Base-by-base conservation (phyloP, 2,113 vertebrate species). In the Okapia johnstoni region DNA sequence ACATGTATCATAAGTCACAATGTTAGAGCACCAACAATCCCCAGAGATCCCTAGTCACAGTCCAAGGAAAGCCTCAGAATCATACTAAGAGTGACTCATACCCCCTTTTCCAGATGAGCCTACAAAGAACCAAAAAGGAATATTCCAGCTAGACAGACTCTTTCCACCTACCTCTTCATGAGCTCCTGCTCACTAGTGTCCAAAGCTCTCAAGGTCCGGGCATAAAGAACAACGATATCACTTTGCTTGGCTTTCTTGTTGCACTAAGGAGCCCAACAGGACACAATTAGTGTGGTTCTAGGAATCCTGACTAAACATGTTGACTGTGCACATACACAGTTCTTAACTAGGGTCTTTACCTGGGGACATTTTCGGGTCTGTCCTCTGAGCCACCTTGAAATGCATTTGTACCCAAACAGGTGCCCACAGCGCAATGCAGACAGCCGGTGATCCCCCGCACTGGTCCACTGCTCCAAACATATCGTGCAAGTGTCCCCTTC, bases 391-490 rank as follows among this genome's bases (percentile, higher is more conserved):
- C 99, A 99, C 86, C 98, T 99, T 2, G 99, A 98, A 40, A 99
- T 99, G 98, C 99, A 99, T 0, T 98, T 99, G 97, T 98, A 99
- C 57, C 99, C 99, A 57, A 99, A 99, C 0, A 99, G 99, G 96
- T 99, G 99, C 0, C 99, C 99, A 19, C 99, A 99, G 5, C 99
- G 99, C 98, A 99, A 97, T 0, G 99, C 99, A 0, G 99, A 99
- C 28, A 99, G 99, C 0, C 99, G 98, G 98, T 99, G 99, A 0
- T 99, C 99, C 12, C 99, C 99, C 6, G 99, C 99, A 0, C 99
- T 99, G 48, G 99, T 99, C 99, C 99, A 99, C 4, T 99, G 98
- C 97, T 99, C 99, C 16, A 99, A 99, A 98, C 99, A 99, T 98
- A 99, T 99, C 7, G 99, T 98, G 88, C 99, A 99, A 79, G 97